Evolutionary conservation across 1,140 invertebrate genomes (phyloP), one percentile per base, ranked within the genome.

Genomic region (Drosophila nikananu): DNA sequence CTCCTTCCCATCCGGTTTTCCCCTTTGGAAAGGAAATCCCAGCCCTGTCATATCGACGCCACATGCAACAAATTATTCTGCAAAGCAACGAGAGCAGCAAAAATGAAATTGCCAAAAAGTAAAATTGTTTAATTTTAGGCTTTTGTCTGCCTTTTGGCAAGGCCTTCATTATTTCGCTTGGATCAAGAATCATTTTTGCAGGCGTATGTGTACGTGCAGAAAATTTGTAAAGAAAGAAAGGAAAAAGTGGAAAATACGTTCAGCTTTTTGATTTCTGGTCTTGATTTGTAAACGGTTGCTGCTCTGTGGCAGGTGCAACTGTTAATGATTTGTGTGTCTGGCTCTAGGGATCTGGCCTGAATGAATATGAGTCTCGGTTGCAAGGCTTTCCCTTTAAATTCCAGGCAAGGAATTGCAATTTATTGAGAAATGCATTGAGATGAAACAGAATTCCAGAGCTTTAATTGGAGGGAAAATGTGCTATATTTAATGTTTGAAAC

Each of bases 61-160:
- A 90, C 86, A 89, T 80, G 70, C 80, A 86, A 64, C 76, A 86
- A 87, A 83, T 81, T 86, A 86, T 82, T 86, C 32, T 80, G 52
- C 39, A 52, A 27, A 77, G 51, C 64, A 70, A 25, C 57, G 44
- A n/a, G 54, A 57, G 54, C 21, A n/a, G 37, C 48, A 66, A 77
- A 68, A 60, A 67, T 75, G 59, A 27, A 81, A 81, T 57, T 54
- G 65, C 59, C 58, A 81, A 90, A 87, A 84, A 81, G 48, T 64
- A 67, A 90, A 81, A 81, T 81, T 86, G 76, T 89, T 90, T 90
- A 90, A 90, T 90, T 89, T 89, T 86, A 81, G 78, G 78, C 84
- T 81, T 86, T 77, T 74, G 78, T 67, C 37, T 67, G 57, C 66
- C 57, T 65, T 64, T 23, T 57, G 32, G 55, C 54, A 35, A 35